Percentiles rank a stretch among this genome's conserved stretches.
Evolutionary conservation across 2,797 vertebrate species (phyloP).

Genomic region (Pseudomugil gertrudae): DNA sequence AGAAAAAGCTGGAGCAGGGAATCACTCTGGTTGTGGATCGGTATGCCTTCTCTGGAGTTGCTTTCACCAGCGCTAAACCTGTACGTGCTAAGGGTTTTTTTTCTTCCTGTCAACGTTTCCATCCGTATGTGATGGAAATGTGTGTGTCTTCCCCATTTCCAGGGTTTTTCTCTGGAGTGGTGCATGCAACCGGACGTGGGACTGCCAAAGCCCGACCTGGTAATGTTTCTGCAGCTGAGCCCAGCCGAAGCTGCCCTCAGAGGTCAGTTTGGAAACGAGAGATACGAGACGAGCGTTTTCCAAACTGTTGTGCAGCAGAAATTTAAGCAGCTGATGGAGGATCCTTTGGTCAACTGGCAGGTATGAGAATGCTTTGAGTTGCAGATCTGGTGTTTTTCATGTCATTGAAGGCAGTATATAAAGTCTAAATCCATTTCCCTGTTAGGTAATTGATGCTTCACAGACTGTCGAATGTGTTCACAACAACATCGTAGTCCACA

Average conservation of each 20-base stretch:
- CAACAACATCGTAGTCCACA: constrained; percentile 78
- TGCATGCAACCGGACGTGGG: constrained; percentile 91
- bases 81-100: constrained; percentile 75
- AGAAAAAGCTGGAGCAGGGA: constrained; percentile 88
- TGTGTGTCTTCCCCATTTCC: constrained; percentile 30
- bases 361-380: constrained; percentile 66
- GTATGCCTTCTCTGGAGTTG: constrained; percentile 95
- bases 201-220: constrained; percentile 93
- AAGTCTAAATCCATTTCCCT: neutral
- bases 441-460: constrained; percentile 86
- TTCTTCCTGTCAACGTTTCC: neutral
- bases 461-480: constrained; percentile 87
- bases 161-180: constrained; percentile 93
- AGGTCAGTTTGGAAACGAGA: constrained; percentile 87
- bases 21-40: constrained; percentile 90
- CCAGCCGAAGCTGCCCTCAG: constrained; percentile 79
- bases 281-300: constrained; percentile 88
- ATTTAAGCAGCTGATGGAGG: constrained; percentile 87
- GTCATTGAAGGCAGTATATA: neutral
- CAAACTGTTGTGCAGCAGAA: constrained; percentile 83
- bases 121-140: neutral
- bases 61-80: constrained; percentile 93
- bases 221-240: constrained; percentile 89
- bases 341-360: constrained; percentile 90
- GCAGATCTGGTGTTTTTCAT: neutral